These are phyloP conservation scores for Battus philenor DNA, from an alignment of 1,140 invertebrate genomes.

Conservation along the genomic window DNA sequence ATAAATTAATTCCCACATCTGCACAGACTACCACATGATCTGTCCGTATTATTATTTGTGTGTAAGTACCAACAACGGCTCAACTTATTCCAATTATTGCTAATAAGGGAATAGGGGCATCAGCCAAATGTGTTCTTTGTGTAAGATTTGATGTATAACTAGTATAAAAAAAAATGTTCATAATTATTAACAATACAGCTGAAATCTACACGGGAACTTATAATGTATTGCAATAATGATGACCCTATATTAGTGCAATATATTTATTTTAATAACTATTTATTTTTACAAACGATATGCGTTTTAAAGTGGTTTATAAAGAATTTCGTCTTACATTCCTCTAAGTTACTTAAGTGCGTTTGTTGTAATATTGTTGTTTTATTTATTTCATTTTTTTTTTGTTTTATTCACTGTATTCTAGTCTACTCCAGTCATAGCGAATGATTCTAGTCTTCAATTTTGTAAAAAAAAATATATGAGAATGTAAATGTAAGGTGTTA, in stretches of 20 bases:
- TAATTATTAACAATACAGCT: too few relatives aligned
- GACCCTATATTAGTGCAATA: slow-evolving; percentile 54
- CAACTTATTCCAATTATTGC: too few relatives aligned
- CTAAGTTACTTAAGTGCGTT: slow-evolving; percentile 35
- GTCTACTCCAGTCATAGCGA: slow-evolving; percentile 50
- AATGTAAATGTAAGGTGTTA: slow-evolving; percentile 1
- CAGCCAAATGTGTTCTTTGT: too few relatives aligned
- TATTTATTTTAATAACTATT: slow-evolving; percentile 26
- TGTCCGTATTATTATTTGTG: too few relatives aligned
- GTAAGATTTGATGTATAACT: too few relatives aligned
- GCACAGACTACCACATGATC: too few relatives aligned
- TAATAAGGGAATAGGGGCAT: too few relatives aligned
- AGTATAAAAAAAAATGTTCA: too few relatives aligned
- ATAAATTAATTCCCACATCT: too few relatives aligned
- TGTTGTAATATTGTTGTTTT: slow-evolving; percentile 55
- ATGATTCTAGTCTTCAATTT: slow-evolving; percentile 39
- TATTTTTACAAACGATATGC: slow-evolving; percentile 11
- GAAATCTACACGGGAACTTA: neutral
- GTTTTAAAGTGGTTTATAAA: slow-evolving; percentile 18
- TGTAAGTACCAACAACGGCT: too few relatives aligned
- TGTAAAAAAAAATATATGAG: slow-evolving; percentile 11
- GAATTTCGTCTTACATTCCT: slow-evolving; percentile 52
- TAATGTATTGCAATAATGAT: slow-evolving; percentile 10
- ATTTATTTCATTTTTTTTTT: slow-evolving; percentile 51
- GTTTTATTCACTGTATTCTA: slow-evolving; percentile 42